A percentile compares a stretch with the other conserved stretches of the same genome.
Evolutionary conservation across 64 coral and sea anemone genomes (phyloP).

Genomic region (Stichodactyla helianthus): DNA sequence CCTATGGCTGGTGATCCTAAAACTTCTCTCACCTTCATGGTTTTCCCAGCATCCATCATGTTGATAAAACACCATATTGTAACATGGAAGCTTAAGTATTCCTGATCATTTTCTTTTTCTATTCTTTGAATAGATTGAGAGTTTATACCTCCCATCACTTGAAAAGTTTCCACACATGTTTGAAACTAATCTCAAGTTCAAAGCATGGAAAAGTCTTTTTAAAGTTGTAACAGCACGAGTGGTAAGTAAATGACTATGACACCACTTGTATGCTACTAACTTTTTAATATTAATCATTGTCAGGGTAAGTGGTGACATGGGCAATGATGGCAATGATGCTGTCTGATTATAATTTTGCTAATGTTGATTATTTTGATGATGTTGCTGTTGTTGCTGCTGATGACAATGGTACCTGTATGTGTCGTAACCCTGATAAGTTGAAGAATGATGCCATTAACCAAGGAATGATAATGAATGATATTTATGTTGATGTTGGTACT

Average conservation of each 20-base stretch:
- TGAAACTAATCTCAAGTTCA: constrained; percentile 40
- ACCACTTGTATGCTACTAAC: no score
- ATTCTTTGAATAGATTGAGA: neutral
- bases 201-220: constrained; percentile 47
- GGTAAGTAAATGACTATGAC: constrained; percentile 15
- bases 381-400: neutral
- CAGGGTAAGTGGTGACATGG: neutral
- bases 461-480: no score
- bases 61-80: no score
- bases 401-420: neutral
- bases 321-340: neutral
- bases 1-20: no score
- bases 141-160: constrained; percentile 2
- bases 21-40: no score
- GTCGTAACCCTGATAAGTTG: no score
- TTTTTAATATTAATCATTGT: neutral
- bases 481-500: no score
- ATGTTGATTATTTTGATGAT: neutral
- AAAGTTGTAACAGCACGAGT: constrained; percentile 48
- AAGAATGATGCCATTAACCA: no score
- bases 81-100: neutral
- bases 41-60: no score
- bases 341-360: neutral
- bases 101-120: neutral
- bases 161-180: constrained; percentile 36